Percentiles rank a stretch among this genome's conserved stretches.
Evolutionary conservation across 2,797 vertebrate genomes (phyloP).

Genomic region (Hypotaenidia okinawae): DNA sequence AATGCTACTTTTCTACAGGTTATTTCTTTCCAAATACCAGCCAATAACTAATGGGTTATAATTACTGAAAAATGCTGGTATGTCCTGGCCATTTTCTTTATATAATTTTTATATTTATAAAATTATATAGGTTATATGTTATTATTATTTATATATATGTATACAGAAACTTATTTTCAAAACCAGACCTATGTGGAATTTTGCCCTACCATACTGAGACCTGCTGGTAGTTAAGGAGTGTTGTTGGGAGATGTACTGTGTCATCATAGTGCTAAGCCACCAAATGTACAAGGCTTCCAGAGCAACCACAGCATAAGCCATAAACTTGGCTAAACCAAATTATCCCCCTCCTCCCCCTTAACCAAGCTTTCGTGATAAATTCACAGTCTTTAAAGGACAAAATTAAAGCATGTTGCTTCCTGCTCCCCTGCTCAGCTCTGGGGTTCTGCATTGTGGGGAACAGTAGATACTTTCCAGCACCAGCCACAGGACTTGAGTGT

Average conservation of each 20-base stretch:
- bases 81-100: not conserved
- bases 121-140: no score
- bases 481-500: accelerated
- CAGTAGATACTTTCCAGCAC: not conserved
- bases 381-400: no score
- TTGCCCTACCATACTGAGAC: not conserved
- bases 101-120: no score
- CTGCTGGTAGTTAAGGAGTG: not conserved
- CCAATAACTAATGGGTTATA: not conserved
- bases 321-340: not conserved
- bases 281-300: not conserved
- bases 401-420: not conserved
- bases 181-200: not conserved
- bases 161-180: not conserved
- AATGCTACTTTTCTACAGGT: not conserved
- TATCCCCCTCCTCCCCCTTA: not conserved
- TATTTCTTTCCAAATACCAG: not conserved
- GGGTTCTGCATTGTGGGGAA: not conserved
- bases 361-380: no score
- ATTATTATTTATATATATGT: no score
- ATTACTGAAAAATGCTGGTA: not conserved
- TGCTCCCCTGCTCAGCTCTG: not conserved
- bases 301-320: accelerated
- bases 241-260: not conserved
- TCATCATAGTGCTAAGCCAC: not conserved